These are phyloP conservation scores for Hydractinia echinata DNA, from an alignment of 30 jellyfish, hydroid and myxozoan genomes.

Conservation along the genomic window DNA sequence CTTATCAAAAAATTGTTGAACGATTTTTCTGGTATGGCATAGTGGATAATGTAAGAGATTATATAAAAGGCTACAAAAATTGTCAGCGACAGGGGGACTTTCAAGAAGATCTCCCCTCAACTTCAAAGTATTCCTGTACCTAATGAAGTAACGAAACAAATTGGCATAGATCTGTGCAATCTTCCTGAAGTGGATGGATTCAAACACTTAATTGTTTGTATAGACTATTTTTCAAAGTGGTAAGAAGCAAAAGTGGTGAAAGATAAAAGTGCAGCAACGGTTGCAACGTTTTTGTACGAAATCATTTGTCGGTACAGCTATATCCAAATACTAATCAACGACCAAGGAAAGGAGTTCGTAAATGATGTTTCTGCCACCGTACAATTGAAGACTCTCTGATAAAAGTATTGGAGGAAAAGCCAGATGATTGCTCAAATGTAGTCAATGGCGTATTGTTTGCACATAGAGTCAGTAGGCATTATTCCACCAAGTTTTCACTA, in stretches of 20 bases:
- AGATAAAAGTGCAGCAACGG: too few relatives aligned
- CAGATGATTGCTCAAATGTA: too few relatives aligned
- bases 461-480: too few relatives aligned
- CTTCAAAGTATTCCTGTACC: conserved; percentile 35
- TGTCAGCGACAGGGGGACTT: conserved; percentile 27
- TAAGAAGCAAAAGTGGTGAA: conserved; percentile 39
- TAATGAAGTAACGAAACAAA: conserved; percentile 20
- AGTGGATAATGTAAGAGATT: conserved; percentile 18
- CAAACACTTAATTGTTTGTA: conserved; percentile 30
- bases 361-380: too few relatives aligned
- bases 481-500: too few relatives aligned
- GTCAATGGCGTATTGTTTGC: too few relatives aligned
- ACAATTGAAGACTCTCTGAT: too few relatives aligned
- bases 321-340: conserved; percentile 23
- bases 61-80: conserved; percentile 1
- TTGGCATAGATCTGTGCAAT: conserved; percentile 31
- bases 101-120: not conserved
- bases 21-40: conserved; percentile 24
- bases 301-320: conserved; percentile 46
- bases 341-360: too few relatives aligned
- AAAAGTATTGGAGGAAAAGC: too few relatives aligned
- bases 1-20: conserved; percentile 32
- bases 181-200: conserved; percentile 43
- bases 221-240: too few relatives aligned
- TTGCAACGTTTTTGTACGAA: too few relatives aligned